A percentile compares a stretch with the other conserved stretches of the same genome.
Conservation (phyloP, 2,797 vertebrate species). For the Amblyraja radiata region DNA sequence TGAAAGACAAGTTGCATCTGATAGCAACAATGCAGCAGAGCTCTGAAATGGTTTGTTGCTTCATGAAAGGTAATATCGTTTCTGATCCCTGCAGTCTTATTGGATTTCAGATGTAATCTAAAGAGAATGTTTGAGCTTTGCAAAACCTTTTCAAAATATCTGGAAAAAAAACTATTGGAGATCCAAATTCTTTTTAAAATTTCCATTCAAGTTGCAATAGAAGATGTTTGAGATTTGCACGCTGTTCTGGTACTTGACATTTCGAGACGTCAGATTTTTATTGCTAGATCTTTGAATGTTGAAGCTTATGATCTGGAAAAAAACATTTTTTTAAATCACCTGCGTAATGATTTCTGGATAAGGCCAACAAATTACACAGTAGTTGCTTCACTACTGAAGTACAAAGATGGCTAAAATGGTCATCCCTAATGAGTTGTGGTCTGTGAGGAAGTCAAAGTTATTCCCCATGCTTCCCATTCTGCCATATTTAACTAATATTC, state of each 20-base stretch:
- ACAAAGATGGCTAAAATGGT: neutral
- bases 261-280: neutral
- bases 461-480: neutral
- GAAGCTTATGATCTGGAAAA: neutral
- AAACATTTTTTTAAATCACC: neutral
- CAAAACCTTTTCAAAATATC: slow-evolving; percentile 1
- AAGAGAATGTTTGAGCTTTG: neutral
- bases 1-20: neutral
- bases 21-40: neutral
- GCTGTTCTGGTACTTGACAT: neutral
- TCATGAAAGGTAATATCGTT: neutral
- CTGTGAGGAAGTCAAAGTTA: neutral
- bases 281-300: neutral
- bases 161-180: neutral
- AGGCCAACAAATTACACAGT: neutral
- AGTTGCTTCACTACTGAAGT: neutral
- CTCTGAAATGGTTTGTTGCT: neutral
- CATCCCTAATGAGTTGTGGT: neutral
- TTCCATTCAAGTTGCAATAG: neutral
- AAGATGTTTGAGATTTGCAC: neutral
- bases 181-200: neutral
- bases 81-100: neutral
- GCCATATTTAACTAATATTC: neutral
- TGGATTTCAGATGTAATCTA: slow-evolving; percentile 25
- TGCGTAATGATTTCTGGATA: too few species aligned